Base-by-base conservation (phyloP, 2,797 vertebrate species). In the Malacoctenus gilli region DNA sequence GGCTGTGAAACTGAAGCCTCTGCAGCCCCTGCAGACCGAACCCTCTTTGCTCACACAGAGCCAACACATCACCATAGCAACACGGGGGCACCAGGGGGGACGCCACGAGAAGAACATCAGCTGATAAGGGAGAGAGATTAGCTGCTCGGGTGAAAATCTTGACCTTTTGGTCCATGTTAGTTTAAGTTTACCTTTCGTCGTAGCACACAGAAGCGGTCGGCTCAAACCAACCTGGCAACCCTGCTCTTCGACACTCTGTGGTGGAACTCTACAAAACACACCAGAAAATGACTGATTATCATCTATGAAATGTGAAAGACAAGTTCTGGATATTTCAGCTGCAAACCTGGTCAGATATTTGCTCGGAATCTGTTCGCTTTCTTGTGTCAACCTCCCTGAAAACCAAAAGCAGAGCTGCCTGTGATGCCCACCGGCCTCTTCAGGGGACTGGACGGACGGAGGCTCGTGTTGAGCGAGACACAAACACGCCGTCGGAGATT, bases 151-250 rank as follows among this genome's bases (percentile, higher is more conserved):
- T 38, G n/a, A n/a, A n/a, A n/a, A n/a, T n/a, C n/a, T n/a, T n/a
- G n/a, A n/a, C n/a, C n/a, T n/a, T n/a, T n/a, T n/a, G 50, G 31
- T 60, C n/a, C n/a, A n/a, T n/a, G n/a, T n/a, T n/a, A n/a, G n/a
- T n/a, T n/a, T n/a, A n/a, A n/a, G n/a, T n/a, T n/a, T n/a, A 86
- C 92, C 91, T 89, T 87, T 88, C 42, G 80, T 85, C 46, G 87
- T 87, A 23, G 90, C 86, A 49, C 91, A 89, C 41, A 93, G 84
- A 59, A 78, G 75, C 0, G 87, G 80, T 14, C 1, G 66, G 54
- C 21, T 59, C 21, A 30, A 30, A 52, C 10, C 18, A 7, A 8
- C 14, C 1, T 23, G 15, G 19, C 40, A 30, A 18, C 23, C 11
- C 16, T 16, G n/a, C 9, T 3, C 20, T 49, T 22, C 21, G n/a